phyloP scores from a whole-genome alignment of 2,888 invertebrate species.

The Hymenopus coronatus region DNA sequence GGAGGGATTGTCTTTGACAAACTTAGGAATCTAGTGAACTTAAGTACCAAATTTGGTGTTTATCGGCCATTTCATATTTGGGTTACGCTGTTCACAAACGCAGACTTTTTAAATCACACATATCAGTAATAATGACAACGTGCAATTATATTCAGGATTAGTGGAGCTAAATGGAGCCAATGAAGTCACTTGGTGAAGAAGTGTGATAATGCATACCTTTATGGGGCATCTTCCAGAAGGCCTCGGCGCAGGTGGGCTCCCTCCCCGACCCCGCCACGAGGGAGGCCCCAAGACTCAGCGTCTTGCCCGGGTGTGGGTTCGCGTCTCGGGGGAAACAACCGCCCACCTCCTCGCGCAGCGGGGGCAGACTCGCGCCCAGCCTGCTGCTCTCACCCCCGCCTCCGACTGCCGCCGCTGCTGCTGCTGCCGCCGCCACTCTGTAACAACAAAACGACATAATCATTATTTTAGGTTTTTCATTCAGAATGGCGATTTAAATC shows the following conservation, averaged over 20 bases:
- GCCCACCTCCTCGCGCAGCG: constrained; percentile 28
- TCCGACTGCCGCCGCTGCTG: neutral
- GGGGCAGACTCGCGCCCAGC: constrained; percentile 32
- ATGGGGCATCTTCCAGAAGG: constrained; percentile 85
- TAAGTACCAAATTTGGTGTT: too few species aligned
- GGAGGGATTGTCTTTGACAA: too few species aligned
- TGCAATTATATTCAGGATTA: too few species aligned
- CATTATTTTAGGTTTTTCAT: neutral
- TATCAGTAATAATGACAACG: too few species aligned
- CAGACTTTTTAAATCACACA: too few species aligned
- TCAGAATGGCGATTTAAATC: neutral
- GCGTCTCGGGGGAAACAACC: constrained; percentile 24
- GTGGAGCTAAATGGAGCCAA: neutral
- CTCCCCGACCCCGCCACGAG: constrained; percentile 67
- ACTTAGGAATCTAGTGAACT: too few species aligned
- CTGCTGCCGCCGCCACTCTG: constrained; percentile 8
- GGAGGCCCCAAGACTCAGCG: constrained; percentile 58
- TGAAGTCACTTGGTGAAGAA: neutral
- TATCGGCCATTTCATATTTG: too few species aligned
- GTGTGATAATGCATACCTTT: constrained; percentile 59
- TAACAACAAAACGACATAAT: neutral
- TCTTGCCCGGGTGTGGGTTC: constrained; percentile 27
- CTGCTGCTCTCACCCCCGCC: constrained; percentile 4
- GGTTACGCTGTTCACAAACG: too few species aligned
- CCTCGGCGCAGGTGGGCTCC: constrained; percentile 66